phyloP scores from a whole-genome alignment of 2,888 invertebrate species.

The Melolontha melolontha region DNA sequence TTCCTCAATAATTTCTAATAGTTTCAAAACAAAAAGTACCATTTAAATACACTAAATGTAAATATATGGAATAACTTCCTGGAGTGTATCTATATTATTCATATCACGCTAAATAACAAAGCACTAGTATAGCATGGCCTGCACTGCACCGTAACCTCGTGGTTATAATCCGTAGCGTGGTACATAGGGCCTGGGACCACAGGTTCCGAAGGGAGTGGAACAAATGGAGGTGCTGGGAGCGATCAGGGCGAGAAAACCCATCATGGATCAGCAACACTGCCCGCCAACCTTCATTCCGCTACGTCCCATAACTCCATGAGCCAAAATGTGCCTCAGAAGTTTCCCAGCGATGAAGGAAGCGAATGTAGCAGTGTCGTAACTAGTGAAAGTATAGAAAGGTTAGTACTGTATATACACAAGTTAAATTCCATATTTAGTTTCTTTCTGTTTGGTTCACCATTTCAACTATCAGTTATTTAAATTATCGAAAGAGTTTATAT shows the following conservation, averaged over 20 bases:
- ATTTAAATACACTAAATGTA: conserved; percentile 26
- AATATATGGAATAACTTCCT: conserved; percentile 7
- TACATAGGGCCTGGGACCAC: conserved; percentile 66
- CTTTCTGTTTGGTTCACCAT: not conserved
- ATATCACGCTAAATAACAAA: conserved; percentile 48
- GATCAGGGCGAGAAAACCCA: conserved; percentile 67
- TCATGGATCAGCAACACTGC: conserved; percentile 76
- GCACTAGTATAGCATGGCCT: conserved; percentile 54
- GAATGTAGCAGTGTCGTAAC: conserved; percentile 91
- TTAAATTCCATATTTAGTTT: not conserved
- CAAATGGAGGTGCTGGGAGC: conserved; percentile 62
- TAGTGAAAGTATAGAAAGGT: conserved; percentile 82
- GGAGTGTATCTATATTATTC: conserved; percentile 14
- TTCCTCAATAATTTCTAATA: not conserved
- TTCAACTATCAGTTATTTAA: not conserved
- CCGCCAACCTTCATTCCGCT: conserved; percentile 69
- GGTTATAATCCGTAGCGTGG: conserved; percentile 63
- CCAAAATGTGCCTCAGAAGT: conserved; percentile 70
- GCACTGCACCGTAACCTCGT: conserved; percentile 60
- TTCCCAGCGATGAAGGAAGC: conserved; percentile 84
- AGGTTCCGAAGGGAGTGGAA: conserved; percentile 60
- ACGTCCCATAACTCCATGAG: conserved; percentile 67
- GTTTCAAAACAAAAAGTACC: not conserved
- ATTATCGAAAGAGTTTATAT: too few relatives aligned
- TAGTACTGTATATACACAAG: too few relatives aligned